phyloP scores from a whole-genome alignment of 2,888 invertebrate species.

The Zeuzera pyrina region DNA sequence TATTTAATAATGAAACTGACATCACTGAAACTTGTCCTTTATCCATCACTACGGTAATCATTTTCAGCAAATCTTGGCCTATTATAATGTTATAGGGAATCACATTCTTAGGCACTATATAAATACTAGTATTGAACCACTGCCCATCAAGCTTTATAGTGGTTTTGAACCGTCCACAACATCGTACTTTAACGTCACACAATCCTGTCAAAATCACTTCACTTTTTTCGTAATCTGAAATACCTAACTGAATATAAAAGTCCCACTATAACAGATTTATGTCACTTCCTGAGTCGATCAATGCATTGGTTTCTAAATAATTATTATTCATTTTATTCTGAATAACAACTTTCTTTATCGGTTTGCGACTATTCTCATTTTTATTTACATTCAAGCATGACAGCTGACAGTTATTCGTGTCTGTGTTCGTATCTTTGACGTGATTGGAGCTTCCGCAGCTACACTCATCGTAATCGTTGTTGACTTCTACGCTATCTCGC shows the following conservation, averaged over 20 bases:
- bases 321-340: constrained; percentile 1
- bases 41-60: neutral
- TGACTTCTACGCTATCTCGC: neutral
- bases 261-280: constrained; percentile 1
- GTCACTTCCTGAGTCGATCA: constrained; percentile 7
- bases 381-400: neutral
- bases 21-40: neutral
- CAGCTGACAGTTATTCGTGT: too few species aligned
- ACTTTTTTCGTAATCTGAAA: neutral
- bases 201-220: neutral
- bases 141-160: constrained; percentile 3
- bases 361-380: neutral
- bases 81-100: constrained; percentile 7
- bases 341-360: neutral
- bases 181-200: neutral
- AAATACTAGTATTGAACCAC: neutral
- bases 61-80: constrained; percentile 5
- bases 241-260: neutral
- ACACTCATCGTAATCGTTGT: neutral
- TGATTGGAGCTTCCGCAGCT: too few species aligned
- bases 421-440: neutral
- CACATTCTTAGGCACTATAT: constrained; percentile 1
- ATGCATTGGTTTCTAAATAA: neutral
- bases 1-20: too few species aligned
- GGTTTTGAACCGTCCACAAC: neutral